A percentile compares a stretch with the other conserved stretches of the same genome.
Evolutionary conservation across 2,888 invertebrate species (phyloP).

Genomic region (Anaspis maculata): DNA sequence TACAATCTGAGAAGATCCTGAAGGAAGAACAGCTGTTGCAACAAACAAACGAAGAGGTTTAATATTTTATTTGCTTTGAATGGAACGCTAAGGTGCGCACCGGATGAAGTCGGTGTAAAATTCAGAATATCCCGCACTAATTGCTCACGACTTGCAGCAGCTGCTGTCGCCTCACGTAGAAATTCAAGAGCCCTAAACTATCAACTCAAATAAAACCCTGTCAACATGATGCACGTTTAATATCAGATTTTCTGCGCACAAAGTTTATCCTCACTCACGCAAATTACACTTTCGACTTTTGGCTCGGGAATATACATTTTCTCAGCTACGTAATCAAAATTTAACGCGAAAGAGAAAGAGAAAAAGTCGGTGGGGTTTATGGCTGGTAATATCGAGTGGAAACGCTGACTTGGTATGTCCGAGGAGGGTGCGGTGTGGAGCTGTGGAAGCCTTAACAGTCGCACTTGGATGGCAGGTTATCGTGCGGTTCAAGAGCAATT

Average conservation of each 20-base stretch:
- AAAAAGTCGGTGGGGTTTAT: slow-evolving; percentile 3
- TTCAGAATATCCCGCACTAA: slow-evolving; percentile 9
- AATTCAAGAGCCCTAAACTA: slow-evolving; percentile 14
- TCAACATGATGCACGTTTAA: slow-evolving; percentile 11
- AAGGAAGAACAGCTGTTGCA: too few relatives aligned
- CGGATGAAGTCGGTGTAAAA: too few relatives aligned
- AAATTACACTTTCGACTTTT: too few relatives aligned
- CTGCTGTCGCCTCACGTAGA: slow-evolving; percentile 13
- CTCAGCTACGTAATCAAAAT: too few relatives aligned
- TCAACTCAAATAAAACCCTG: slow-evolving; percentile 13
- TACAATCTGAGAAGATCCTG: too few relatives aligned
- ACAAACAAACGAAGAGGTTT: too few relatives aligned
- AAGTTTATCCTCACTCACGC: slow-evolving; percentile 14
- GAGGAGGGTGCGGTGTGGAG: too few relatives aligned
- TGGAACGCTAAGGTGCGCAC: too few relatives aligned
- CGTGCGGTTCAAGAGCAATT: slow-evolving; percentile 20
- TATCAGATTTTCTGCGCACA: slow-evolving; percentile 9
- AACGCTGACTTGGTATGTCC: slow-evolving; percentile 8
- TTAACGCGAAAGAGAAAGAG: too few relatives aligned
- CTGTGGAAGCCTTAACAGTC: slow-evolving; percentile 6
- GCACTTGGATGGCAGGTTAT: slow-evolving; percentile 14
- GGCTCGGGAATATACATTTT: too few relatives aligned
- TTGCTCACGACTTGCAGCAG: slow-evolving; percentile 11
- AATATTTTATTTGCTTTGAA: too few relatives aligned
- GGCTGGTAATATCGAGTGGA: slow-evolving; percentile 6